Evolutionary conservation across 2,797 vertebrate genomes (phyloP), one percentile per base, ranked within the genome.

Genomic region (Etheostoma perlongum): DNA sequence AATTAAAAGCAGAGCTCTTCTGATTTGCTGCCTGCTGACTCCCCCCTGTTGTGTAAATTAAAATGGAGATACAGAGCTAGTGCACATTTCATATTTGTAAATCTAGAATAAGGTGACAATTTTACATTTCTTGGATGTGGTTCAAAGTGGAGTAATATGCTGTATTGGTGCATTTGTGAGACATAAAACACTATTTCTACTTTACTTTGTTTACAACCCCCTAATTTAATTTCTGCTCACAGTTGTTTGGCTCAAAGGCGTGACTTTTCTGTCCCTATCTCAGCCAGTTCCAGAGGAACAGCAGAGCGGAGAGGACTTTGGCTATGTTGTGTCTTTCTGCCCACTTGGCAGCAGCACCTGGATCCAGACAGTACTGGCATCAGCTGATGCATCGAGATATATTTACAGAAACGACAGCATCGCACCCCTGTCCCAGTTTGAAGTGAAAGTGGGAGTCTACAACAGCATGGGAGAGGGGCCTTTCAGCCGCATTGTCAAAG

Each of bases 361-460:
- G 96, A 96, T 93, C 70, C 95, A 96, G 81, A 93, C 95, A 1
- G 94, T 91, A n/a, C 91, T 97, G 82, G 92, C 94, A 1, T 95
- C 95, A 0, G 89, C 94, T 27, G 97, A 98, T 46, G 91, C 95
- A 0, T 96, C 94, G 2, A 94, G 85, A 88, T 97, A 97, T 1
- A 16, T 96, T 52, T 96, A 96, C 47, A 95, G 94, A 83, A 97
- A 97, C 0, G 95, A 97, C 68, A 97, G 94, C 67, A 82, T 96
- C 52, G 84, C 78, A 0, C 95, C 96, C 0, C 92, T 97, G 19
- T 96, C 95, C 19, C 95, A 90, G 58, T 98, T 96, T n/a, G 95
- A 98, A 89, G 96, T 96, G 69, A 97, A 96, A 88, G 96, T 97
- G 58, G 96, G 96, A 0, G 95, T 96, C 46, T 97, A 94, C 91